A percentile compares a stretch with the other conserved stretches of the same genome.
These are phyloP conservation scores for Pelecanoides urinatrix DNA, from an alignment of 2,113 vertebrate genomes.

Conservation along the genomic window DNA sequence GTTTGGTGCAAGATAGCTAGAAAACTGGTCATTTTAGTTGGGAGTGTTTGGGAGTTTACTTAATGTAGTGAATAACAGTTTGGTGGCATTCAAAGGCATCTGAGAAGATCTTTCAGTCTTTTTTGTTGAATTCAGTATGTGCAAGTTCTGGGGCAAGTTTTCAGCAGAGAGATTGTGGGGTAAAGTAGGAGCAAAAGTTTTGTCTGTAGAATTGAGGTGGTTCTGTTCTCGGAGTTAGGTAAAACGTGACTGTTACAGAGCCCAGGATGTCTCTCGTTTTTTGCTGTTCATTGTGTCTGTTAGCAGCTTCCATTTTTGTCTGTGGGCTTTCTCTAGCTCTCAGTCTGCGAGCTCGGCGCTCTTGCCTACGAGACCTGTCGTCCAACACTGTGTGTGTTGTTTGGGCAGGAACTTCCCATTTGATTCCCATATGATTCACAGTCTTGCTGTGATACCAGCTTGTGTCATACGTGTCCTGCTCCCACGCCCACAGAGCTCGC, in stretches of 20 bases:
- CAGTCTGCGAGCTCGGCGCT: neutral
- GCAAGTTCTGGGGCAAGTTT: neutral
- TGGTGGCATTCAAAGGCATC: neutral
- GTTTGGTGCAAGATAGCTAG: neutral
- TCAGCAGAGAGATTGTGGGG: neutral
- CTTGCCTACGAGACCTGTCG: neutral
- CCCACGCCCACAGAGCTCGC: constrained; percentile 52
- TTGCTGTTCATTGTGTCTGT: neutral
- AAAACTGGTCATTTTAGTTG: neutral
- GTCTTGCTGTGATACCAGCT: constrained; percentile 13
- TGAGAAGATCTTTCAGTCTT: neutral
- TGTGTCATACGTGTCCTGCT: constrained; percentile 23
- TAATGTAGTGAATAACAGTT: neutral
- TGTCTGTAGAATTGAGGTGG: neutral
- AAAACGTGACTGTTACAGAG: neutral
- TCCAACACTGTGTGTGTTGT: neutral
- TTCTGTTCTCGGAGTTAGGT: neutral
- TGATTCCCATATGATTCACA: constrained; percentile 21
- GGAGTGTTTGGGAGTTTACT: neutral
- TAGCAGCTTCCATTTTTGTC: neutral
- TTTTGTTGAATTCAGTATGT: neutral
- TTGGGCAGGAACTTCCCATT: constrained; percentile 10
- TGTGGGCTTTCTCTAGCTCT: neutral
- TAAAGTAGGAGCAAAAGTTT: neutral
- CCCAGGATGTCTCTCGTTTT: neutral